phyloP scores from a whole-genome alignment of 2,888 invertebrate species.

The Noctua janthina region DNA sequence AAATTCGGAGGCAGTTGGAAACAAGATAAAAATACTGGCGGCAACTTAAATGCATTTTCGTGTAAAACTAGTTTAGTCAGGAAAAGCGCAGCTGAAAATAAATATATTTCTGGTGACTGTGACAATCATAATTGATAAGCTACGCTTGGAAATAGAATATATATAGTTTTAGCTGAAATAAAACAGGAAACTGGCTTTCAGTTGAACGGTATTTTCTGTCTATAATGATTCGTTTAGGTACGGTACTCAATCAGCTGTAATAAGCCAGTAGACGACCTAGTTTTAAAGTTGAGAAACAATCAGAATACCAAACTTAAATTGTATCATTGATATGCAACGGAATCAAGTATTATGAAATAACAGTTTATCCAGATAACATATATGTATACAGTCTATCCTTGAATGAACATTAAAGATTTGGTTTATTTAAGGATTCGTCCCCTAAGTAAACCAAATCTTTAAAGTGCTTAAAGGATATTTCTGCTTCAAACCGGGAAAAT shows the following conservation, averaged over 20 bases:
- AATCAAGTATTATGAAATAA: background rate
- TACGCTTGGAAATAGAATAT: background rate
- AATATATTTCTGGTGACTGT: background rate
- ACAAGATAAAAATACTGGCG: background rate
- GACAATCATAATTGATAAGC: background rate
- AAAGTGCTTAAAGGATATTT: background rate
- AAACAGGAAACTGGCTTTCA: background rate
- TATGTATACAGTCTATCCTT: too few relatives aligned
- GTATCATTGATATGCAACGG: background rate
- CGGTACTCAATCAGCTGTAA: background rate
- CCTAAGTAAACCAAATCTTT: background rate
- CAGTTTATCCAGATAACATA: background rate
- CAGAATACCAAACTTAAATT: background rate
- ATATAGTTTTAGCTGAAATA: background rate
- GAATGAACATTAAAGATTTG: background rate
- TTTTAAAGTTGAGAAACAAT: background rate
- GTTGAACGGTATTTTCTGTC: too few relatives aligned
- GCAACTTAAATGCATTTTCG: background rate
- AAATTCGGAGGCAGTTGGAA: background rate
- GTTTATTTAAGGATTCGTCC: background rate
- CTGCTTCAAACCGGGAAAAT: conserved; percentile 1
- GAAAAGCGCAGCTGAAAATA: background rate
- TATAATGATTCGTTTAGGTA: background rate
- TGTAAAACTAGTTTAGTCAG: conserved; percentile 5
- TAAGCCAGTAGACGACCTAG: too few relatives aligned